Base-by-base conservation (phyloP, 2,888 invertebrate genomes). In the Drosophila kuntzei region DNA sequence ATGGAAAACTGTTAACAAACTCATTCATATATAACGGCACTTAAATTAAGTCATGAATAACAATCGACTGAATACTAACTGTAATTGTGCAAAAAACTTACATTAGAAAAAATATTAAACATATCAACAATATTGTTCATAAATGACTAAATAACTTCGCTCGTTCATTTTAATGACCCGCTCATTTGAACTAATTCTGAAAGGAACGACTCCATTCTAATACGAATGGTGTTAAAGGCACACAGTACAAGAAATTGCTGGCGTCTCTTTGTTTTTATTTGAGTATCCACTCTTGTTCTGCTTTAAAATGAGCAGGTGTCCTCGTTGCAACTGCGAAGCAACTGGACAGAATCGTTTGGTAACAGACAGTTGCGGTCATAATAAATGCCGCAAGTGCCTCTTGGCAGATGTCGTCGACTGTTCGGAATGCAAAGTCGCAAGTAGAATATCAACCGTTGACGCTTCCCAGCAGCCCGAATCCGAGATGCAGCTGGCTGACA, bases 301-400 rank as follows among this genome's bases (percentile, higher is more conserved):
- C 18, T 14, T 8, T 37, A 32, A 36, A 2, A 83, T 83, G 88
- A 54, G 34, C 46, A 71, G 37, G 34, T 84, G 83, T 39, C 89
- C 83, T 6, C 87, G 83, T 0, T 84, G 83, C 37, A 47, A 71
- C 9, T 71, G 67, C 11, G 70, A 92, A 59, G 93, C 94, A 36
- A 91, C 92, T 43, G 94, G 94, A 6, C 92, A 93, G 63, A 94
- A 94, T 83, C 93, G 96, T 57, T 92, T 96, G 58, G 94, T 96
- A 14, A 95, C 94, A 53, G 96, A 96, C 90, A 93, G 93, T 50
- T 96, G 96, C 91, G 96, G 96, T 3, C 96, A 96, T 90, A 93
- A 93, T 59, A 96, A 96, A 92, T 96, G 96, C 91, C 94, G 96
- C 80, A 92, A 94, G 73, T 96, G 96, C 89, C 92, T 96, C 43